A percentile compares a stretch with the other conserved stretches of the same genome.
Conservation (phyloP, 2,113 vertebrate genomes). For the Clarias macrocephalus region DNA sequence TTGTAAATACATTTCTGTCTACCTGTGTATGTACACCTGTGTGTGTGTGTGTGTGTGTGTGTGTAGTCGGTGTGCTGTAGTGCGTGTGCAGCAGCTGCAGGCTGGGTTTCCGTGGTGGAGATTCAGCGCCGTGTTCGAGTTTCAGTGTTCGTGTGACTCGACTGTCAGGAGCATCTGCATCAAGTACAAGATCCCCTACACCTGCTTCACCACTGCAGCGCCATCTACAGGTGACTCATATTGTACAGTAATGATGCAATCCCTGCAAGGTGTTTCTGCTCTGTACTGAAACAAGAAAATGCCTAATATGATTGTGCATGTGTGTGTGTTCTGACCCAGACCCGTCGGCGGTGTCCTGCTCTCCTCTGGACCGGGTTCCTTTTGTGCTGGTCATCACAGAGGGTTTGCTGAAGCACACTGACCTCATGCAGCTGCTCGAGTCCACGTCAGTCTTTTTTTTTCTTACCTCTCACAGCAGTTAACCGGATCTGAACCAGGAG, state of each 20-base stretch:
- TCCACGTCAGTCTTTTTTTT: conserved; percentile 75
- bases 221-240: conserved; percentile 54
- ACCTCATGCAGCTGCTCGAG: conserved; percentile 84
- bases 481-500: not conserved
- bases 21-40: not conserved
- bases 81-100: conserved; percentile 80
- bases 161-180: conserved; percentile 79
- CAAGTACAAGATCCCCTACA: conserved; percentile 74
- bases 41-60: conserved; percentile 12
- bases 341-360: not conserved
- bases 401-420: conserved; percentile 77
- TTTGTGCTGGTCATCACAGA: conserved; percentile 85
- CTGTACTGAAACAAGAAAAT: no score
- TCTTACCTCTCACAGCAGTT: not conserved
- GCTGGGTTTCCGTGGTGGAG: conserved; percentile 85
- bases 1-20: not conserved
- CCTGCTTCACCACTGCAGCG: conserved; percentile 74
- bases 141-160: conserved; percentile 77
- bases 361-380: conserved; percentile 70
- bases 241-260: not conserved
- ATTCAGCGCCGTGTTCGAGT: conserved; percentile 87
- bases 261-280: not conserved
- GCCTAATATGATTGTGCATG: not conserved
- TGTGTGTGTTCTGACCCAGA: not conserved
- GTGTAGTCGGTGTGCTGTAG: conserved; percentile 71